These are phyloP conservation scores for Platycheirus albimanus DNA, from an alignment of 2,888 invertebrate species.

Conservation along the genomic window DNA sequence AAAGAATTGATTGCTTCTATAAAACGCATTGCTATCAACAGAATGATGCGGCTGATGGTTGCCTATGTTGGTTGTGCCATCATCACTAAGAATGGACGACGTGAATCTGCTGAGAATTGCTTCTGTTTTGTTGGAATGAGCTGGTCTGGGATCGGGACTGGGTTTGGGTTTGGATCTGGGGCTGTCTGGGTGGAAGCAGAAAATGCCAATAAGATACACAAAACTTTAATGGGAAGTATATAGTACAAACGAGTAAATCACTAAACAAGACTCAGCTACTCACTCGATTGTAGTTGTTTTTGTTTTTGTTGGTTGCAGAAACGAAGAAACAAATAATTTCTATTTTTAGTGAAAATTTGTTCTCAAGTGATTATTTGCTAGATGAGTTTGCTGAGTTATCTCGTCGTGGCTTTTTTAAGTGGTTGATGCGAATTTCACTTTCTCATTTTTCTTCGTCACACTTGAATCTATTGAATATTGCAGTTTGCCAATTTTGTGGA, in stretches of 20 bases:
- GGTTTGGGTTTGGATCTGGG: no score
- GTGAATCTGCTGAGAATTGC: conserved; percentile 55
- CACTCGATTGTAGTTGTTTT: no score
- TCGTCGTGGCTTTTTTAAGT: conserved; percentile 15
- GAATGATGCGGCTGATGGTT: conserved; percentile 16
- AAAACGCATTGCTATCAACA: conserved; percentile 58
- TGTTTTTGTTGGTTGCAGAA: neutral
- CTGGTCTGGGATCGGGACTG: no score
- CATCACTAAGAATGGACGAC: conserved; percentile 30
- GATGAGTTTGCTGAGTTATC: conserved; percentile 4
- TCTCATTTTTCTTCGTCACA: no score
- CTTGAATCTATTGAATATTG: no score
- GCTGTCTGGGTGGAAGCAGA: no score
- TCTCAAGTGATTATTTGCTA: conserved; percentile 16
- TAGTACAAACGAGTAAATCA: no score
- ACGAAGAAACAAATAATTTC: conserved; percentile 45
- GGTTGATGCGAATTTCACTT: neutral
- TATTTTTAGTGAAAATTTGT: conserved; percentile 49
- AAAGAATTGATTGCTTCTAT: conserved; percentile 56
- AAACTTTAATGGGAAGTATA: neutral
- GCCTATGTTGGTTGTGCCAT: conserved; percentile 17
- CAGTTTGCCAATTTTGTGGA: no score
- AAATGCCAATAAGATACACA: conserved; percentile 22
- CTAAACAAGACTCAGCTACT: no score
- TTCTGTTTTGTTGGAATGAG: conserved; percentile 35